Evolutionary conservation across 1,140 invertebrate genomes (phyloP).

Genomic region (Sminthurides bifidus): DNA sequence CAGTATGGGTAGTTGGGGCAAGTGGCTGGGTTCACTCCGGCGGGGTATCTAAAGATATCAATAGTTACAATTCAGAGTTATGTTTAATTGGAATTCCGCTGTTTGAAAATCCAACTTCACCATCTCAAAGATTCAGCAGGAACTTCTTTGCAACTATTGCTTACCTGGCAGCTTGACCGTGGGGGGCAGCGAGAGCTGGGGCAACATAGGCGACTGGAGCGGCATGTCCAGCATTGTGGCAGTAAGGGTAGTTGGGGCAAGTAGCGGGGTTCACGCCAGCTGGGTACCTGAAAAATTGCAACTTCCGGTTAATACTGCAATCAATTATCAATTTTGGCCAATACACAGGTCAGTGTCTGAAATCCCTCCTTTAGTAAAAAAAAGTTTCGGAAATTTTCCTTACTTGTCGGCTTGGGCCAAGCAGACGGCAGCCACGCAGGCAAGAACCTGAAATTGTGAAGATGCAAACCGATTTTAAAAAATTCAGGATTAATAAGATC

Average conservation of each 20-base stretch:
- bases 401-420: constrained; percentile 6
- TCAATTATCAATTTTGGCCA: too few species aligned
- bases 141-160: not conserved
- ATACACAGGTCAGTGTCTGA: too few species aligned
- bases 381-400: not conserved
- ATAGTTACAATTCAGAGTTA: too few species aligned
- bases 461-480: not conserved
- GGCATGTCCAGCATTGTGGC: not conserved
- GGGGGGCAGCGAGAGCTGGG: too few species aligned
- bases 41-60: constrained; percentile 17
- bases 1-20: constrained; percentile 31
- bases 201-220: too few species aligned
- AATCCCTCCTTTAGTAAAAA: not conserved
- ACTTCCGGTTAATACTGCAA: too few species aligned
- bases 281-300: not conserved
- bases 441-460: constrained; percentile 13
- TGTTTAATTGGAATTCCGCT: too few species aligned
- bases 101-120: not conserved
- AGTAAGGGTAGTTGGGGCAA: not conserved
- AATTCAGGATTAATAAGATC: too few species aligned
- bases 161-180: not conserved
- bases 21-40: constrained; percentile 22
- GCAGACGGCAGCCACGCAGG: constrained; percentile 8
- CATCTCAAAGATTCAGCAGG: not conserved
- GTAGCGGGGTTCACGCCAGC: not conserved